Base-by-base conservation (phyloP, 2,888 invertebrate species). In the Synanthedon vespiformis region DNA sequence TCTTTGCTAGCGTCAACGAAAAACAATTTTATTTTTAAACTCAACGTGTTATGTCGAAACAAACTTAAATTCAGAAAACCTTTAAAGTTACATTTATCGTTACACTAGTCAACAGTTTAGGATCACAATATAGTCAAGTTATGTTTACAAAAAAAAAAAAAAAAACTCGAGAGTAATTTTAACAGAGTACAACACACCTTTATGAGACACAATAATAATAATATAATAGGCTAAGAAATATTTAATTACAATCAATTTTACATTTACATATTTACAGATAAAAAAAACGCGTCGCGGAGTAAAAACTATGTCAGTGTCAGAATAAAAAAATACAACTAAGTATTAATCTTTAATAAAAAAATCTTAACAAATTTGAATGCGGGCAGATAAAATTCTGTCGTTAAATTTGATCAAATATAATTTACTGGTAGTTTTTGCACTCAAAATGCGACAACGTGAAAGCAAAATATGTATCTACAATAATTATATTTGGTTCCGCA, bases 211-310 rank as follows among this genome's bases (percentile, higher is more conserved):
- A 58, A 64, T 64, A n/a, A n/a, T n/a, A n/a, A n/a, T n/a, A n/a
- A n/a, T 18, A 64, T 61, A 34, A 34, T 22, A 22, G 61, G 61
- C 65, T 67, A 69, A 34, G 34, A 3, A 8, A 58, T 66, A 70
- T 67, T 62, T 71, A 70, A 74, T 76, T 71, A 74, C 72, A 66
- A 67, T 67, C 61, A 70, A 64, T 72, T 13, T 61, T 70, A 70
- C 68, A 74, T 71, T 74, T 80, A 80, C 79, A 80, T 80, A 79
- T 80, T 74, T 79, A 81, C 79, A 78, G 56, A 61, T 63, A 55
- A 55, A 66, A n/a, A 69, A 70, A 70, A 65, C 4, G 66, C 61
- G 62, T 68, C 66, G 65, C 70, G 72, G 70, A 67, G 71, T 73
- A 74, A 40, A 34, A 48, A 68, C 62, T 18, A 62, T 58, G 58